A percentile compares a stretch with the other conserved stretches of the same genome.
These are phyloP conservation scores for Muntiacus reevesi DNA, from an alignment of 2,113 vertebrate species.

Conservation along the genomic window DNA sequence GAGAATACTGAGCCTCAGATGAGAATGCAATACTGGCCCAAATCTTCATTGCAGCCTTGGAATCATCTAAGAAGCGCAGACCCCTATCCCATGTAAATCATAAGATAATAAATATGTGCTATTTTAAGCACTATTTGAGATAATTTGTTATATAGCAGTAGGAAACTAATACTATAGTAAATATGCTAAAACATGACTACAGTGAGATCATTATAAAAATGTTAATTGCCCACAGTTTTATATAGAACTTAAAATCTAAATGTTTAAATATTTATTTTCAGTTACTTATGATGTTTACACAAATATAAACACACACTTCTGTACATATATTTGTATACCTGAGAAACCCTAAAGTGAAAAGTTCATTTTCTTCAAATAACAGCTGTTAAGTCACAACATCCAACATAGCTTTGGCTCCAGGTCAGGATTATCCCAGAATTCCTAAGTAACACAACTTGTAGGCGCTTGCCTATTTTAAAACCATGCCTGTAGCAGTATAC, in stretches of 20 bases:
- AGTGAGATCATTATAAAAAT: not conserved
- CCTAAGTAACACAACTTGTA: constrained; percentile 10
- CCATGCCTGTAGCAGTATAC: not conserved
- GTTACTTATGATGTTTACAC: not conserved
- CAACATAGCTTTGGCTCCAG: not conserved
- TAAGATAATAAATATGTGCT: not conserved
- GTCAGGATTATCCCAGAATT: not conserved
- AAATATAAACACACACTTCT: not conserved
- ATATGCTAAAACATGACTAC: not conserved
- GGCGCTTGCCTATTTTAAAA: constrained; percentile 29
- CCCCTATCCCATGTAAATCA: not conserved
- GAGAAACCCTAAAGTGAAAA: not conserved
- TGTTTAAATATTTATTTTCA: not conserved
- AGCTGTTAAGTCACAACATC: not conserved
- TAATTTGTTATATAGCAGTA: not conserved
- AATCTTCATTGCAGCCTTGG: not conserved
- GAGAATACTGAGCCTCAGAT: not conserved
- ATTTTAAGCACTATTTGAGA: not conserved
- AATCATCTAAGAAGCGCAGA: not conserved
- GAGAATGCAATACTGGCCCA: not conserved
- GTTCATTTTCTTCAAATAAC: not conserved
- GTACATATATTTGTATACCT: not conserved
- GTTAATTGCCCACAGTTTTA: not conserved
- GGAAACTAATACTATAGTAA: not conserved
- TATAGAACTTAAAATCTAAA: not conserved